phyloP scores from a whole-genome alignment of 2,797 vertebrate genomes.

The Aulostomus chinensis region DNA sequence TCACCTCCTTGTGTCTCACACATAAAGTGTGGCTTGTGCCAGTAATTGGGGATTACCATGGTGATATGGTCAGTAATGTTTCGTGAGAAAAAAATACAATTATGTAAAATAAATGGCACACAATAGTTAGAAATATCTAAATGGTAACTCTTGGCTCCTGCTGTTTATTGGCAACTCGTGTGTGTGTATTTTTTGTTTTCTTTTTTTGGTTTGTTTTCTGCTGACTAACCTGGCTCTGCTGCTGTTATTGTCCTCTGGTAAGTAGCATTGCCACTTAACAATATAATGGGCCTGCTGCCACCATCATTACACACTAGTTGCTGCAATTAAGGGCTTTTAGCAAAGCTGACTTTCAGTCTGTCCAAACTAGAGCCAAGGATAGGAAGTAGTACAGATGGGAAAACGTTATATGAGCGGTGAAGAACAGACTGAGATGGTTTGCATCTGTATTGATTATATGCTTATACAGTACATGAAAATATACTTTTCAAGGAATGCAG shows the following conservation, averaged over 20 bases:
- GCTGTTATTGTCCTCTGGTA: constrained; percentile 47
- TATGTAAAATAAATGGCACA: constrained; percentile 54
- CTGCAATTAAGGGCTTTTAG: constrained; percentile 35
- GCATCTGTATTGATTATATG: constrained; percentile 23
- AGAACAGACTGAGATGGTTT: no score
- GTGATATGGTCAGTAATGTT: constrained; percentile 69
- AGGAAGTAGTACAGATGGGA: constrained; percentile 7
- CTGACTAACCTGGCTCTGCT: constrained; percentile 54
- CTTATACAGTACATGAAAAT: constrained; percentile 10
- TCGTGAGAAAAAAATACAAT: constrained; percentile 41
- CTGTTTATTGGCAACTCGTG: constrained; percentile 45
- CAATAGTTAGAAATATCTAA: constrained; percentile 42
- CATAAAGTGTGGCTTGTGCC: constrained; percentile 62
- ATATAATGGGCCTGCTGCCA: constrained; percentile 47
- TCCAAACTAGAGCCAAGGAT: constrained; percentile 18
- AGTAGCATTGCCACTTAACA: constrained; percentile 44
- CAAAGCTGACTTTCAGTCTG: constrained; percentile 18
- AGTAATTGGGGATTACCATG: constrained; percentile 80
- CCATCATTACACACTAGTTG: constrained; percentile 36
- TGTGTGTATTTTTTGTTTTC: constrained; percentile 23
- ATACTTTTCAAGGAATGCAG: background rate
- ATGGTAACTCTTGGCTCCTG: constrained; percentile 25
- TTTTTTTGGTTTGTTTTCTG: constrained; percentile 1
- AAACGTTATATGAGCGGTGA: constrained; percentile 14
- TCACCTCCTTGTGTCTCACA: constrained; percentile 47